These are phyloP conservation scores for Atherinosoma microstoma DNA, from an alignment of 2,797 vertebrate species.

Conservation along the genomic window DNA sequence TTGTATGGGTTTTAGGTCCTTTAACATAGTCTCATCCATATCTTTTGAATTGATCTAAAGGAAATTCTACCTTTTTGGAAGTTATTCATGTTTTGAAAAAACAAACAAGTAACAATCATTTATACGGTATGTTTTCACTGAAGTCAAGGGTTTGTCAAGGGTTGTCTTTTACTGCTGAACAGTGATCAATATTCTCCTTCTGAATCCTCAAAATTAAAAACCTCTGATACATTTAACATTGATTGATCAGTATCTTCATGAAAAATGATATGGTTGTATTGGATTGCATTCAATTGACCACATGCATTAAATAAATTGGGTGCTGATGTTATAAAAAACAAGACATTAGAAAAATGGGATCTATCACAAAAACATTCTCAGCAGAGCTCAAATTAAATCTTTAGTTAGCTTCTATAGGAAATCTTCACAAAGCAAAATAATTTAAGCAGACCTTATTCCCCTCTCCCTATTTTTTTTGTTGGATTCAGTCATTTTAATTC, in stretches of 20 bases:
- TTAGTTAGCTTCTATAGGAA: not conserved
- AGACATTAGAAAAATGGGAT: not conserved
- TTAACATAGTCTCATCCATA: constrained; percentile 5
- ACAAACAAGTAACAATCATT: no score
- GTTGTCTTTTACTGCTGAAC: not conserved
- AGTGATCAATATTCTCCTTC: no score
- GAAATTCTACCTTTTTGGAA: constrained; percentile 4
- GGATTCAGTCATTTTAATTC: not conserved
- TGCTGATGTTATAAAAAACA: not conserved
- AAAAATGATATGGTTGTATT: not conserved
- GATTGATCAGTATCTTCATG: not conserved
- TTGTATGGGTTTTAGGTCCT: constrained; percentile 14
- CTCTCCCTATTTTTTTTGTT: not conserved
- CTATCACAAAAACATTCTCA: not conserved
- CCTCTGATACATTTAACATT: not conserved
- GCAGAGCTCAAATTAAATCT: not conserved
- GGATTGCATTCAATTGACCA: not conserved
- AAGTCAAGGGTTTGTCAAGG: not conserved
- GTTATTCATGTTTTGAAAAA: not conserved
- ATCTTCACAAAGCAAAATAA: not conserved
- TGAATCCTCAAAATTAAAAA: no score
- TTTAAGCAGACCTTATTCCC: not conserved
- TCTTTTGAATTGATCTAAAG: not conserved
- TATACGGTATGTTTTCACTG: not conserved
- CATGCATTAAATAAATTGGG: not conserved